Base-by-base conservation (phyloP, 1,140 invertebrate species). In the Hylaeus anthracinus region DNA sequence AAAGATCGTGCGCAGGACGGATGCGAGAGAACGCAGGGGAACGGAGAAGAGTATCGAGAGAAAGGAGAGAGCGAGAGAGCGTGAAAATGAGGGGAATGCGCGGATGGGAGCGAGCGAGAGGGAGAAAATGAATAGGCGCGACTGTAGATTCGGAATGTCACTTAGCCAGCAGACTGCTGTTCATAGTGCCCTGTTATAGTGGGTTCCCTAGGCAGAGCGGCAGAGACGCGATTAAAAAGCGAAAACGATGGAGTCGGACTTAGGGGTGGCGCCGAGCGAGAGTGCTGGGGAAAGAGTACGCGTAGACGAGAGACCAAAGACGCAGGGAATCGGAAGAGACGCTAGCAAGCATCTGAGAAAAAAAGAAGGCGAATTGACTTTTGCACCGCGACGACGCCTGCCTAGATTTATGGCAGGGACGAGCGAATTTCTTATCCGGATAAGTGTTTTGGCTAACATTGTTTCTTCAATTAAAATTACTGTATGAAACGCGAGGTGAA, bases 111-210 rank as follows among this genome's bases (percentile, higher is more conserved):
- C 41, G 79, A 67, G 56, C 43, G 60, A 55, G 41, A 37, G 69
- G 65, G 78, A 87, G 76, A 84, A 63, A 80, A 81, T 79, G 76
- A 79, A 70, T 81, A 86, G 83, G 89, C 90, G 89, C 88, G 88
- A 92, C 89, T 91, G 90, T 91, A 92, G 90, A 92, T 90, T 92
- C 87, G 89, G 90, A 92, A 92, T 92, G 90, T 93, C 91, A 92
- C 90, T 92, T 93, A 92, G 92, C 91, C 92, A 92, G 91, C 92
- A 91, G 87, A 93, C 90, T 93, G 91, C 92, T 93, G 92, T 93
- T 93, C 88, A 93, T 93, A 93, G 91, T 93, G 92, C 91, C 91
- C 92, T 93, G 91, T 93, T 93, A 93, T 93, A 93, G 92, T 90
- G 91, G 92, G 90, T 92, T 91, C 90, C 89, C 84, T 88, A 89